Conservation (phyloP, 2,888 invertebrate genomes). For the Brachyopa scutellaris region DNA sequence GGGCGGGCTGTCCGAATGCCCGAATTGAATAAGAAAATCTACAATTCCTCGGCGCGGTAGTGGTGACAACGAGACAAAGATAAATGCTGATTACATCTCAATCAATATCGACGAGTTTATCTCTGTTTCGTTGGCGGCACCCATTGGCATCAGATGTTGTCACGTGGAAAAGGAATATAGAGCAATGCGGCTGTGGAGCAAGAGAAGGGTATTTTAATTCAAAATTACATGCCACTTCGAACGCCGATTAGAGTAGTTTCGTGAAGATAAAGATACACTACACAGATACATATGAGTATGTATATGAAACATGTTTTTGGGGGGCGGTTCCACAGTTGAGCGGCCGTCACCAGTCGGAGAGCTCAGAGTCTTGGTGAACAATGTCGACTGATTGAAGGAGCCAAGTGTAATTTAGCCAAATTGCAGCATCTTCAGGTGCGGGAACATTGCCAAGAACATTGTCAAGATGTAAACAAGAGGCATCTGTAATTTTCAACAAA, state of each 20-base stretch:
- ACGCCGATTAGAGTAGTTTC: conserved; percentile 8
- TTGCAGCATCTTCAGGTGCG: conserved; percentile 65
- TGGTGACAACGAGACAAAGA: conserved; percentile 61
- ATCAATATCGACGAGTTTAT: conserved; percentile 33
- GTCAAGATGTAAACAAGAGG: conserved; percentile 50
- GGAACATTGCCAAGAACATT: conserved; percentile 63
- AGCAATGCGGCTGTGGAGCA: neutral
- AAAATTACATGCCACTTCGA: conserved; percentile 50
- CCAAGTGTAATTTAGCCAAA: conserved; percentile 67
- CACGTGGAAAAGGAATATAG: neutral
- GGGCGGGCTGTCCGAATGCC: conserved; percentile 15
- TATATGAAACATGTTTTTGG: neutral
- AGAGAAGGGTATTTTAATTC: conserved; percentile 44
- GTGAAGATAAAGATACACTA: neutral
- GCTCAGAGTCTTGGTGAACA: conserved; percentile 19
- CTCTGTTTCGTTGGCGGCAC: neutral
- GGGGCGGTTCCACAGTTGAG: conserved; percentile 7
- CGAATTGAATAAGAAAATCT: conserved; percentile 44
- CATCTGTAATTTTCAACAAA: conserved; percentile 47
- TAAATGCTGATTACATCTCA: conserved; percentile 66
- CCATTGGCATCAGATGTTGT: conserved; percentile 41
- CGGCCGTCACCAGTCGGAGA: neutral
- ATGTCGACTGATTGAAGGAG: conserved; percentile 68
- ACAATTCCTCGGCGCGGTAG: conserved; percentile 3
- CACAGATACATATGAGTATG: neutral